These are phyloP conservation scores for Philereme transversata DNA, from an alignment of 2,888 invertebrate species.

Conservation along the genomic window DNA sequence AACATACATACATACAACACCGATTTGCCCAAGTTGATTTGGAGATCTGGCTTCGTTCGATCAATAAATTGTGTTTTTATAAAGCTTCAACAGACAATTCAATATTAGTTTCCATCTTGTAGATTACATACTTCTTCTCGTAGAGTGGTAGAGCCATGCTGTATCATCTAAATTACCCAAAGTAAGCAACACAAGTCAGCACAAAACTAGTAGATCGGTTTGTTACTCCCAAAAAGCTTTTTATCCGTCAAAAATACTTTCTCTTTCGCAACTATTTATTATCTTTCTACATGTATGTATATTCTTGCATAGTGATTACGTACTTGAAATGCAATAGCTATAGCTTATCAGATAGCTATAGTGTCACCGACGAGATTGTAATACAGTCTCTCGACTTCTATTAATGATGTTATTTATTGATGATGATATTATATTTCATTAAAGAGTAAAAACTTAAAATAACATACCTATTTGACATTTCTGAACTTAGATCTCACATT, in stretches of 20 bases:
- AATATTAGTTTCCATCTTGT: not conserved
- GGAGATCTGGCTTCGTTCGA: no score
- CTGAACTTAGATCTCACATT: no score
- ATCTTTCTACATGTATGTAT: conserved; percentile 1
- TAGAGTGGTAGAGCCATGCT: no score
- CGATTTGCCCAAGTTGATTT: no score
- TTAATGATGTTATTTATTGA: no score
- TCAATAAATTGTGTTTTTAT: not conserved
- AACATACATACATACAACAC: no score
- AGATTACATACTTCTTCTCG: not conserved
- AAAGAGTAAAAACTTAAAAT: no score
- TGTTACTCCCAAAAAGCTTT: not conserved
- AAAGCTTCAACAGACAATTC: not conserved
- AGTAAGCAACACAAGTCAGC: not conserved
- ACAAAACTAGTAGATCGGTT: not conserved
- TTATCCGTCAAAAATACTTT: conserved; percentile 3
- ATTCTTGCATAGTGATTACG: not conserved
- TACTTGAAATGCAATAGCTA: not conserved
- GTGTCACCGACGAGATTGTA: not conserved
- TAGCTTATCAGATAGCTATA: not conserved
- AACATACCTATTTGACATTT: no score
- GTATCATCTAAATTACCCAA: not conserved
- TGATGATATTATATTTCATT: no score
- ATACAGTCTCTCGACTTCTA: no score
- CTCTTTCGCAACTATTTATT: conserved; percentile 10